These are phyloP conservation scores for Amazona vittata DNA, from an alignment of 2,113 vertebrate genomes.

Conservation along the genomic window DNA sequence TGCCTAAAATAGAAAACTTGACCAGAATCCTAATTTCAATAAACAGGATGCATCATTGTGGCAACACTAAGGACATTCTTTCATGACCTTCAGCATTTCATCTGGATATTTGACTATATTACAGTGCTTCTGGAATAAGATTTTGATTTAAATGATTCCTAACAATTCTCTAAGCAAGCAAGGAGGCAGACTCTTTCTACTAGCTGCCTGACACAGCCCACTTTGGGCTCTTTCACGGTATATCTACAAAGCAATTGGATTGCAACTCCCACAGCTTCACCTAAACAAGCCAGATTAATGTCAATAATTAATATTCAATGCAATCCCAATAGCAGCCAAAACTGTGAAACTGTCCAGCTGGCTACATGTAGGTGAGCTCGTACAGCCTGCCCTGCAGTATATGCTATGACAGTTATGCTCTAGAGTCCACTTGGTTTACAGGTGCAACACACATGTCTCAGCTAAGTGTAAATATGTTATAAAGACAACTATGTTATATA, in stretches of 20 bases:
- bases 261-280: background rate
- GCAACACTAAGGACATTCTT: background rate
- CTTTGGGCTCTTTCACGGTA: background rate
- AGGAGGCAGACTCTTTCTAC: background rate
- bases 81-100: background rate
- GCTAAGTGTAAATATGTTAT: background rate
- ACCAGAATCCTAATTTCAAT: background rate
- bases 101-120: background rate
- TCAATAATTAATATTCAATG: background rate
- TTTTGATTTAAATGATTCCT: background rate
- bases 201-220: background rate
- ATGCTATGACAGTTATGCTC: background rate
- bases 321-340: background rate
- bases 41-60: background rate
- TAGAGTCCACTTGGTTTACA: background rate
- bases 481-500: background rate
- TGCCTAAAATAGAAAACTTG: background rate
- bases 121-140: background rate
- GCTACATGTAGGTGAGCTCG: background rate
- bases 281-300: background rate
- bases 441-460: background rate
- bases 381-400: accelerated
- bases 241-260: background rate
- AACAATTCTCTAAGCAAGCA: background rate
- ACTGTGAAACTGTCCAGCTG: background rate